Base-by-base conservation (phyloP, 2,797 vertebrate species). In the Geotria australis region DNA sequence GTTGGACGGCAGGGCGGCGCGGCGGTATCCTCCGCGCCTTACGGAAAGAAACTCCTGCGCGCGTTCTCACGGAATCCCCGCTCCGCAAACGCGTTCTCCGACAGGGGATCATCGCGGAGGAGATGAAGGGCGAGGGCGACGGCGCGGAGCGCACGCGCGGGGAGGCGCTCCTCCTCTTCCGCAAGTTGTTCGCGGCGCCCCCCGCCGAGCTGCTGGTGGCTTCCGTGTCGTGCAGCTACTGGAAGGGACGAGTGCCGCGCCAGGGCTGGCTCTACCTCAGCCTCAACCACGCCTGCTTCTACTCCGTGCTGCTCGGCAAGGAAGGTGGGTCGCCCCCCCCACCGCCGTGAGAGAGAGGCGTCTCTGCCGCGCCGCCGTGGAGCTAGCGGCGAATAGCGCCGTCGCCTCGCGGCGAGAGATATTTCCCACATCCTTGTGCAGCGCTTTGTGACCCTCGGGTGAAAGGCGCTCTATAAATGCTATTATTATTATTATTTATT, bases 191-290 rank as follows among this genome's bases (percentile, higher is more conserved):
- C 47, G 80, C 80, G 11, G 94, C 95, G 88, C 91, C 91, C 0
- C 85, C 95, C 49, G 86, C 94, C 61, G 91, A 98, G 70, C 94
- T 93, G 66, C 73, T 98, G 48, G 91, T 98, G 60, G 95, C 94
- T 70, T 94, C 94, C 60, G 95, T 95, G 64, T 95, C 91, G 45
- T 98, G 91, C 70, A 95, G 85, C 68, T 96, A 82, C 71, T 98
- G 91, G 91, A 98, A 91, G 65, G 85, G 85, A 55, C 83, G 78
- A 59, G 86, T 98, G 14, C 91, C 91, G 0, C 76, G 89, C 1
- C 91, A 98, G 69, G 91, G 91, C 48, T 96, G 89, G 83, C 73
- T 96, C 61, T 96, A 98, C 71, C 85, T 98, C 70, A 98, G 91
- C 74, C 94, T 98, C 70, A 98, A 98, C 73, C 91, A 98, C 67